These are phyloP conservation scores for Trypoxylon attenuatum DNA, from an alignment of 2,888 invertebrate species.

Conservation along the genomic window DNA sequence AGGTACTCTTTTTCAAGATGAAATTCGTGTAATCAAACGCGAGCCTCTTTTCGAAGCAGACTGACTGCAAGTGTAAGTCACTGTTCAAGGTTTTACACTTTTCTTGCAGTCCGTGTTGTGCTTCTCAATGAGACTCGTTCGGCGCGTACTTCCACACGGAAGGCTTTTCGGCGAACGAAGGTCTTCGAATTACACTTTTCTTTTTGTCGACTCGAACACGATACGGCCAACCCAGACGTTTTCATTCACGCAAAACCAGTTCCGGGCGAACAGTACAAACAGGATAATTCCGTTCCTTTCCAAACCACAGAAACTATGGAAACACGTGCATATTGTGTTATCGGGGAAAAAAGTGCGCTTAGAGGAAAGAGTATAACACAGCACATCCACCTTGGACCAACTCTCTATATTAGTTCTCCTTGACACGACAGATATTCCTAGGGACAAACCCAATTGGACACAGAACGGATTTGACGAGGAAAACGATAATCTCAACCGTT, in stretches of 20 bases:
- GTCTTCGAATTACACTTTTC: slow-evolving; percentile 40
- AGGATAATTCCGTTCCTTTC: slow-evolving; percentile 27
- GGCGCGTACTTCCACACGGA: slow-evolving; percentile 34
- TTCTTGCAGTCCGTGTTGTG: slow-evolving; percentile 1
- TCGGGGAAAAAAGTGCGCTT: not conserved
- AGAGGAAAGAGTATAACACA: not conserved
- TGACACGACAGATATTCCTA: not conserved
- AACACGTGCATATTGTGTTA: slow-evolving; percentile 1
- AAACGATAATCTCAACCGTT: slow-evolving; percentile 1
- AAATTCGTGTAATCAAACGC: not conserved
- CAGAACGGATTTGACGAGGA: not conserved
- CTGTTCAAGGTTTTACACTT: slow-evolving; percentile 32
- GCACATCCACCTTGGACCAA: not conserved
- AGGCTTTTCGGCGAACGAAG: slow-evolving; percentile 47
- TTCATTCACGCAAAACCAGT: slow-evolving; percentile 48
- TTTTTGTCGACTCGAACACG: slow-evolving; percentile 27
- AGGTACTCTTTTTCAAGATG: not conserved
- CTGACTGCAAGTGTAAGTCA: not conserved
- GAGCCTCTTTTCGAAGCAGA: no score
- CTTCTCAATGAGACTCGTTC: slow-evolving; percentile 30
- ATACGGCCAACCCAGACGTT: slow-evolving; percentile 25
- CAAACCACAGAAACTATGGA: not conserved
- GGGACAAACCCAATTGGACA: not conserved
- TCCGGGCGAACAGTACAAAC: slow-evolving; percentile 10
- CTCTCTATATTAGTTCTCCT: slow-evolving; percentile 6